Base-by-base conservation (phyloP, 2,888 invertebrate genomes). In the Ephialtes manifestator region DNA sequence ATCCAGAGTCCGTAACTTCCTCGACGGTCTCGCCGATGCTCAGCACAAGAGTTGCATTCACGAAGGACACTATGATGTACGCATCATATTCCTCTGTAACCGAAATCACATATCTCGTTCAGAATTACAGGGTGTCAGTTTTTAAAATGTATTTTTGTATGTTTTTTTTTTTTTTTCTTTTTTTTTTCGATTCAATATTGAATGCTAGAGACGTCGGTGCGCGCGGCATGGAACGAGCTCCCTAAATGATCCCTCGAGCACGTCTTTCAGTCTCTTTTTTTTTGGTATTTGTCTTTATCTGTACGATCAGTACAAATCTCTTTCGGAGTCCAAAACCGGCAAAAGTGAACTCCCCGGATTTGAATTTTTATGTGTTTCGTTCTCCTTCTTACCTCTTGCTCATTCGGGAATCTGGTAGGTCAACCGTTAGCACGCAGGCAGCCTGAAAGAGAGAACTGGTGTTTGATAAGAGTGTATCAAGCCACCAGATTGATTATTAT, bases 21-120 rank as follows among this genome's bases (percentile, higher is more conserved):
- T 99, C 99, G n/a, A 99, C 99, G 15, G 99, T 99, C 95, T 99
- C 99, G 89, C 99, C 99, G 94, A 99, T 99, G 90, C 99, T 99
- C 92, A 99, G 96, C 88, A 99, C 99, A 92, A 99, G 96, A 18
- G 99, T 99, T 90, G 99, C 99, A 94, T 97, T 98, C 87, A 99
- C 98, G 97, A 99, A 99, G 72, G 99, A 99, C 91, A 99, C 99
- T 94, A 99, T 99, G 96, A 99, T 99, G 96, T 99, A 99, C 76
- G 99, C 98, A 96, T 99, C 99, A 95, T 96, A 99, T 94, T 98
- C 98, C 96, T 99, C 99, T 99, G 97, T 89, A 97, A 97, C 95
- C 96, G 96, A 95, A 95, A 96, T 95, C 94, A 94, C 89, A 90
- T 81, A 83, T 89, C 75, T 85, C 81, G 83, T 88, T 71, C 85